Evolutionary conservation across 2,888 invertebrate species (phyloP), one percentile per base, ranked within the genome.

Genomic region (Drosophila picticornis): DNA sequence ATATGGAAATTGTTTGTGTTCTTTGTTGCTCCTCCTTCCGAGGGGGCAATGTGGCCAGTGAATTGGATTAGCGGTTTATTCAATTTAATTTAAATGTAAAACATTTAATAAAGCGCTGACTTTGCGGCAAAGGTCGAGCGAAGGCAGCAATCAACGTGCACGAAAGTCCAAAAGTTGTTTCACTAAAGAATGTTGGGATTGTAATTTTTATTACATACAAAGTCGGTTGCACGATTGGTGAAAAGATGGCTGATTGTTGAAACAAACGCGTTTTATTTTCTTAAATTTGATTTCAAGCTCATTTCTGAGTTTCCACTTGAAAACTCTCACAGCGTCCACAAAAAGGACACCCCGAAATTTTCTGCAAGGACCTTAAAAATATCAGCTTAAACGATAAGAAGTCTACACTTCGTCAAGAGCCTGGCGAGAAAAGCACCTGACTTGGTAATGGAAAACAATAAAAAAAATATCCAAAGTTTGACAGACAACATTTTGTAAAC

Each of bases 71-170:
- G 85, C 75, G 88, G 81, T 74, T 81, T 83, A 83, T 83, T 84
- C 85, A 88, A 84, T 88, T 84, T 83, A 72, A 84, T 88, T 84
- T 85, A 88, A 88, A 84, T 83, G 85, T 83, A 72, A 87, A 84
- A 81, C 77, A 84, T 83, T 87, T 61, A 69, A 51, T 71, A 72
- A 77, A 73, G 72, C 74, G 73, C 71, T 71, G 67, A 78, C 70
- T 74, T 70, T 52, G 50, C 31, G 52, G 40, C 51, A 76, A 76
- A 61, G 73, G 73, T 68, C 51, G 59, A 59, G 57, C 48, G 19
- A 46, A 58, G 29, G 53, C 55, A 55, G 52, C 43, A 51, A 31
- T 43, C 34, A 57, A 58, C 16, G 34, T 57, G 46, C 32, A 56
- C 51, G 51, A 29, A 58, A 75, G 19, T 61, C 34, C 22, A 19